Evolutionary conservation across 1,140 invertebrate species (phyloP), one percentile per base, ranked within the genome.

Genomic region (Steinernema khuongi): DNA sequence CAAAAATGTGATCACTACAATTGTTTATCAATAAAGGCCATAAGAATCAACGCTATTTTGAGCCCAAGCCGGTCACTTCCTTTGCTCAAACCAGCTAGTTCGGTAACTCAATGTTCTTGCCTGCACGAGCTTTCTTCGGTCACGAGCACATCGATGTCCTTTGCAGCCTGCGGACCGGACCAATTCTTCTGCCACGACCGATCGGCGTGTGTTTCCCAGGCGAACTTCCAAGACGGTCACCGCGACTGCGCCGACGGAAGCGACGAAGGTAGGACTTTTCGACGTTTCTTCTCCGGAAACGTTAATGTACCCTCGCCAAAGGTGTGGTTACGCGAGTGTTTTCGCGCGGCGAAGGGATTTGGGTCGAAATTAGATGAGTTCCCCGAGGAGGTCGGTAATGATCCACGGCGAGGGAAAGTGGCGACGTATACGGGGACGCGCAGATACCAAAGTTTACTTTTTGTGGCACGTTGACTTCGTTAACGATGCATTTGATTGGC

Each of bases 101-200:
- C n/a, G n/a, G n/a, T n/a, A 22, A 71, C 70, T 72, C 28, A 29
- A 26, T 69, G 11, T 22, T 72, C 19, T 11, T 72, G n/a, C 41
- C 36, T 41, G 7, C 36, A 11, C 36, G 36, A 7, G 7, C 36
- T 41, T 41, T n/a, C n/a, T 60, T 60, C 50, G 4, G 14, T 22
- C 22, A 17, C 4, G 26, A 14, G 14, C 7, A 11, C 50, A 17
- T 60, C 4, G 14, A 60, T 30, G 17, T 31, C 33, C 31, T 17
- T 80, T 81, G 71, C 74, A 81, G 80, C 73, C 28, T 81, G 80
- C 60, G 19, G 26, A 31, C 26, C 76, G 18, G 70, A 70, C 29
- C 36, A 81, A 71, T 79, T 79, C 44, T 71, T 75, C 33, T 79
- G 78, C 31, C 32, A 67, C 17, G 78, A 79, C 44, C 67, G 74